A percentile compares a stretch with the other conserved stretches of the same genome.
Conservation (phyloP, 2,888 invertebrate species). For the Meghimatium bilineatum region DNA sequence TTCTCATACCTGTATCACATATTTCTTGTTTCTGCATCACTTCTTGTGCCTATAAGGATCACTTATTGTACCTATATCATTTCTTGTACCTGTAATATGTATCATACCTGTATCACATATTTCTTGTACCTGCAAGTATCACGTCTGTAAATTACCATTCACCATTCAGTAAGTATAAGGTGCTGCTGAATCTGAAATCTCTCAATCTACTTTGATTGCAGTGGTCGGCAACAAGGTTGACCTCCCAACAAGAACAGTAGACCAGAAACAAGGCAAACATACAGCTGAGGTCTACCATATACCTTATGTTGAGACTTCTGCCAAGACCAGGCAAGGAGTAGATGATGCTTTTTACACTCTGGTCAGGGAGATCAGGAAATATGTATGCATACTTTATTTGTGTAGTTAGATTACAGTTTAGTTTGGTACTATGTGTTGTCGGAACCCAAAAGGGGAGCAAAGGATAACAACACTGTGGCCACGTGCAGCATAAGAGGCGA, state of each 20-base stretch:
- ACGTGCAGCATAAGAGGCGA: too few species aligned
- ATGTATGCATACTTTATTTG: conserved; percentile 79
- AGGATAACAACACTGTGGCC: too few species aligned
- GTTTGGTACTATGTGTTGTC: too few species aligned
- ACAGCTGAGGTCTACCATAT: conserved; percentile 96
- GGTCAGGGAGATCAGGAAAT: conserved; percentile 98
- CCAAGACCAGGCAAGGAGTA: conserved; percentile 99
- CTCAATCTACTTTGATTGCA: conserved; percentile 56
- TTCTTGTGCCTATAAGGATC: background rate
- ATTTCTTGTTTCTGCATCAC: too few species aligned
- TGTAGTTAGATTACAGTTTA: too few species aligned
- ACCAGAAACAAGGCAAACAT: conserved; percentile 94
- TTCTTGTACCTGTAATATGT: background rate
- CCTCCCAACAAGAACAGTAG: conserved; percentile 94
- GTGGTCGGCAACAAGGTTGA: conserved; percentile 99
- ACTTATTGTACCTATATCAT: background rate
- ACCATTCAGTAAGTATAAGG: too few species aligned
- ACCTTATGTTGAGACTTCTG: conserved; percentile 98
- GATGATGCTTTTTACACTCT: conserved; percentile 99
- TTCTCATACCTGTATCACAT: background rate
- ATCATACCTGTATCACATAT: background rate
- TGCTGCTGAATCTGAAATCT: background rate
- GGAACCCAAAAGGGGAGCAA: too few species aligned
- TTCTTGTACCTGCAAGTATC: background rate
- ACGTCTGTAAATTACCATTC: background rate